Conservation (phyloP, 2,797 vertebrate species). For the Geranospiza caerulescens region DNA sequence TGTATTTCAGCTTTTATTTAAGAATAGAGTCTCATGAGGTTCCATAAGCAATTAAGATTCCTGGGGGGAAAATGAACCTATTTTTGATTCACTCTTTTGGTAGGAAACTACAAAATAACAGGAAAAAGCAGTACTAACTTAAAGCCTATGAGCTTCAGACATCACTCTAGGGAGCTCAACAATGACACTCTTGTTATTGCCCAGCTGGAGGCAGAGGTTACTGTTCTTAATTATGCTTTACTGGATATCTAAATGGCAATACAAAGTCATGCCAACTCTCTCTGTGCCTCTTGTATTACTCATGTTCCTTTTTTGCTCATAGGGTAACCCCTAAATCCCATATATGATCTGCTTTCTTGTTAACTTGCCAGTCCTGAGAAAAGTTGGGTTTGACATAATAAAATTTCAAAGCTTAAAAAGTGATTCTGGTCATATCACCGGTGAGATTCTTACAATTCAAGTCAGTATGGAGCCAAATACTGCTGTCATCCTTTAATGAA, state of each 20-base stretch:
- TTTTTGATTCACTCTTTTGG: neutral
- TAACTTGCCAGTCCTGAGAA: neutral
- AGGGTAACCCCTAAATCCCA: neutral
- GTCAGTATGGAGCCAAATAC: neutral
- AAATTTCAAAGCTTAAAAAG: neutral
- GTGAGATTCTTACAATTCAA: neutral
- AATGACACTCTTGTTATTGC: neutral
- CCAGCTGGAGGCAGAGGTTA: neutral
- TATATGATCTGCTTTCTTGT: neutral
- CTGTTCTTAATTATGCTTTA: neutral
- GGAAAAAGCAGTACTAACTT: neutral
- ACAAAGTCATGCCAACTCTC: neutral
- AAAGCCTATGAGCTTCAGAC: neutral
- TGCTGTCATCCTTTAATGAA: neutral
- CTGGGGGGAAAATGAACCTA: neutral
- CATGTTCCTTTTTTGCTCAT: neutral
- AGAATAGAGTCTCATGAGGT: neutral
- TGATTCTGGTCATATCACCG: rapidly evolving
- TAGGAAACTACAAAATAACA: neutral
- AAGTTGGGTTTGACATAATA: neutral
- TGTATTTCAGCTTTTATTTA: neutral
- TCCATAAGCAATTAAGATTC: conserved; percentile 4
- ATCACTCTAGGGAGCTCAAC: neutral
- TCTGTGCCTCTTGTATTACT: neutral
- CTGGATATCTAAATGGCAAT: neutral